These are phyloP conservation scores for Periparus ater DNA, from an alignment of 2,797 vertebrate genomes.

Conservation along the genomic window DNA sequence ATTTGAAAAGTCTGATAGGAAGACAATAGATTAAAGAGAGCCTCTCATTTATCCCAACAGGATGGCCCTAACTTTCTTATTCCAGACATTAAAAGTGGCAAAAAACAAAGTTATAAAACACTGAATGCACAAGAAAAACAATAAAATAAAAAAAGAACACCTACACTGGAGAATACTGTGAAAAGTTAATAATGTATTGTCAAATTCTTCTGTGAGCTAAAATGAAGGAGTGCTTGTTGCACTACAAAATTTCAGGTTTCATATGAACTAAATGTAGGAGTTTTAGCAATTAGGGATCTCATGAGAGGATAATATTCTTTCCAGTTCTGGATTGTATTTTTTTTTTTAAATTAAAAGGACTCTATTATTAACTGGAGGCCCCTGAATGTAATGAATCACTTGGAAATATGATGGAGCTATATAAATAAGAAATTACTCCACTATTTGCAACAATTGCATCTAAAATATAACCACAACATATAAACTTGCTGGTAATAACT, in stretches of 20 bases:
- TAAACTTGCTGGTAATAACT: neutral
- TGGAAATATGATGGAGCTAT: neutral
- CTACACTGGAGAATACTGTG: neutral
- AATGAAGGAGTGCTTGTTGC: neutral
- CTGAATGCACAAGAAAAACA: neutral
- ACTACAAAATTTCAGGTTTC: neutral
- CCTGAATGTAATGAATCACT: constrained; percentile 10
- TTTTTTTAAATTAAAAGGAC: neutral
- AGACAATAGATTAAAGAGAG: neutral
- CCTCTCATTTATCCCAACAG: neutral
- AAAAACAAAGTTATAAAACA: neutral
- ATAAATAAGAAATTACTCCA: constrained; percentile 20
- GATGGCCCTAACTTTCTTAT: neutral
- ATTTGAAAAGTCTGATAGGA: neutral
- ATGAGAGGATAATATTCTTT: neutral
- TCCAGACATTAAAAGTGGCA: neutral
- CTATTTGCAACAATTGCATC: neutral
- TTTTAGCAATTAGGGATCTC: neutral
- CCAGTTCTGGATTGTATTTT: neutral
- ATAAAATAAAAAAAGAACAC: neutral
- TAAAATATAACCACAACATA: neutral
- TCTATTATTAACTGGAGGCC: neutral
- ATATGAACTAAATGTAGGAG: neutral
- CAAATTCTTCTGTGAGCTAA: neutral
- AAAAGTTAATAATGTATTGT: neutral